Percentiles rank a stretch among this genome's conserved stretches.
phyloP scores from a whole-genome alignment of 2,888 invertebrate species.

The Aphodius granarius region DNA sequence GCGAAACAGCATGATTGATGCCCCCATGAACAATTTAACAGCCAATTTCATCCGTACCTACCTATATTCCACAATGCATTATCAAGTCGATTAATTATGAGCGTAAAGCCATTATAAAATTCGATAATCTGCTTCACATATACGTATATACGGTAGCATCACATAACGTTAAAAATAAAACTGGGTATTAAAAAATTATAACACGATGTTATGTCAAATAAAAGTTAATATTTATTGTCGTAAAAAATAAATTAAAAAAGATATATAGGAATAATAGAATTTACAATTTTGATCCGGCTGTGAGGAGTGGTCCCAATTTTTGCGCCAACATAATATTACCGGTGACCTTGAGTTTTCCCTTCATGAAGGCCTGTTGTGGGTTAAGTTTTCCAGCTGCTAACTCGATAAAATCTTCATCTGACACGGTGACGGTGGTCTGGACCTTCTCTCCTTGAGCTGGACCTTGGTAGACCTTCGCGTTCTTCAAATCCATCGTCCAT shows the following conservation, averaged over 20 bases:
- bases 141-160: not conserved
- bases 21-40: no score
- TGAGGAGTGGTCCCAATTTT: constrained; percentile 80
- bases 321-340: constrained; percentile 94
- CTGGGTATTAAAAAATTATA: not conserved
- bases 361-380: constrained; percentile 87
- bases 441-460: constrained; percentile 66
- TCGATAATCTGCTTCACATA: no score
- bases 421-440: constrained; percentile 82
- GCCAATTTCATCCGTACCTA: no score
- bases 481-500: constrained; percentile 92
- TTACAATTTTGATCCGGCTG: constrained; percentile 76
- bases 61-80: not conserved
- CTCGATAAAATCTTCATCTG: constrained; percentile 83
- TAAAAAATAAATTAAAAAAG: not conserved
- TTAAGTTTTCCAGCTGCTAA: constrained; percentile 78
- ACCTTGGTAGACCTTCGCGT: constrained; percentile 75
- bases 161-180: not conserved
- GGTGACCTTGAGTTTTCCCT: constrained; percentile 85
- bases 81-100: not conserved
- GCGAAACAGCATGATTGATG: no score
- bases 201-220: not conserved
- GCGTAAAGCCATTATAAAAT: not conserved
- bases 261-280: not conserved
- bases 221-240: not conserved